These are phyloP conservation scores for Sciurus carolinensis DNA, from an alignment of 2,797 vertebrate genomes.

Conservation along the genomic window DNA sequence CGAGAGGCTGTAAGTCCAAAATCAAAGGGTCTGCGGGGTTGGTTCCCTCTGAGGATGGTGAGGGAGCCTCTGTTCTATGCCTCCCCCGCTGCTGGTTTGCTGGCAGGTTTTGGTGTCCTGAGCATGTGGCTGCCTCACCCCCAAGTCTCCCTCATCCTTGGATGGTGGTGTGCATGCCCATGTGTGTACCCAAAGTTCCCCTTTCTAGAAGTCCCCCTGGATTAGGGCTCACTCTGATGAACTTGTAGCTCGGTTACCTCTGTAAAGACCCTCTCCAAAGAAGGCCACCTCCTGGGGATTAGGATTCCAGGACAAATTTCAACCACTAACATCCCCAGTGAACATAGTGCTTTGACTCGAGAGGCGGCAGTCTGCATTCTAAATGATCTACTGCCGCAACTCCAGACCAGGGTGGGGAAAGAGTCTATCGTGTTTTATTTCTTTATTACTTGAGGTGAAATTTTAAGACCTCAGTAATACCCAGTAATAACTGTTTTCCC, in stretches of 20 bases:
- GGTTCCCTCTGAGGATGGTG: not conserved
- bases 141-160: not conserved
- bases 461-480: not conserved
- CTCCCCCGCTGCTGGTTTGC: not conserved
- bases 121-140: not conserved
- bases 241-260: not conserved
- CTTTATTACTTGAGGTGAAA: not conserved
- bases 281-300: not conserved
- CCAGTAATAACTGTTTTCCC: not conserved
- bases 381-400: not conserved
- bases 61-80: too few species aligned
- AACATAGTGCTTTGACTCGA: not conserved
- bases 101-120: not conserved
- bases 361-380: not conserved
- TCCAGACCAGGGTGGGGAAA: not conserved
- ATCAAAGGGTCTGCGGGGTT: not conserved
- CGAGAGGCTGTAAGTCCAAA: not conserved
- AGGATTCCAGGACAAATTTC: not conserved
- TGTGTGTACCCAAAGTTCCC: not conserved
- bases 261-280: not conserved
- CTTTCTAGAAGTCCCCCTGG: not conserved
- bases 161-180: rapidly evolving
- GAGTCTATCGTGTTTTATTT: not conserved
- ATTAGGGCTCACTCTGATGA: not conserved
- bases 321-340: not conserved